phyloP scores from a whole-genome alignment of 1,140 invertebrate genomes.

The Orius insidiosus region DNA sequence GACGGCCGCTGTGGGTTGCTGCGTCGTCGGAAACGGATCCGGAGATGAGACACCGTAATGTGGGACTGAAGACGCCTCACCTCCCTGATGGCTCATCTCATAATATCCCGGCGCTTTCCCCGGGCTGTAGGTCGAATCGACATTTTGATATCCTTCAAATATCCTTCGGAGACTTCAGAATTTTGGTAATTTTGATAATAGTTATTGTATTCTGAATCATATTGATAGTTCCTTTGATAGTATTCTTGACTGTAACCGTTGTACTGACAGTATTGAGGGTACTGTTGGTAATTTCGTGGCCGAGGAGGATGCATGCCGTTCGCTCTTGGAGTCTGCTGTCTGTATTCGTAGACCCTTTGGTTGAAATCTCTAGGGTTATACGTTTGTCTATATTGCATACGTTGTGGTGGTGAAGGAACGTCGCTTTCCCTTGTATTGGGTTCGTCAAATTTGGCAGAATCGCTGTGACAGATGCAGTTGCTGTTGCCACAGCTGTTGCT shows the following conservation, averaged over 20 bases:
- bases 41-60: conserved; percentile 24
- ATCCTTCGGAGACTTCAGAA: conserved; percentile 20
- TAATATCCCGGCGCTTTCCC: conserved; percentile 24
- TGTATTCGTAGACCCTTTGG: conserved; percentile 26
- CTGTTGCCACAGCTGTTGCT: conserved; percentile 17
- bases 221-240: conserved; percentile 18
- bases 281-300: conserved; percentile 16
- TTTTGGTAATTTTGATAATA: conserved; percentile 20
- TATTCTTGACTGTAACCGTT: conserved; percentile 19
- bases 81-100: conserved; percentile 29
- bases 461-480: conserved; percentile 28
- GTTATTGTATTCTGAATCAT: conserved; percentile 8
- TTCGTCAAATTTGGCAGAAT: conserved; percentile 15
- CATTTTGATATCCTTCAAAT: conserved; percentile 23
- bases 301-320: conserved; percentile 20
- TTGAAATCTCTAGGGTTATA: conserved; percentile 23
- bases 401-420: conserved; percentile 17
- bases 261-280: conserved; percentile 23
- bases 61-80: conserved; percentile 30
- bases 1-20: conserved; percentile 30
- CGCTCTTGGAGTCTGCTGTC: conserved; percentile 20
- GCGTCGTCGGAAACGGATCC: conserved; percentile 18
- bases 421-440: conserved; percentile 16
- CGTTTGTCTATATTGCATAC: conserved; percentile 12
- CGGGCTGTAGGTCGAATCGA: conserved; percentile 12